phyloP scores from a whole-genome alignment of 53 echinoderm and acorn worm genomes.

The Luidia sarsii region DNA sequence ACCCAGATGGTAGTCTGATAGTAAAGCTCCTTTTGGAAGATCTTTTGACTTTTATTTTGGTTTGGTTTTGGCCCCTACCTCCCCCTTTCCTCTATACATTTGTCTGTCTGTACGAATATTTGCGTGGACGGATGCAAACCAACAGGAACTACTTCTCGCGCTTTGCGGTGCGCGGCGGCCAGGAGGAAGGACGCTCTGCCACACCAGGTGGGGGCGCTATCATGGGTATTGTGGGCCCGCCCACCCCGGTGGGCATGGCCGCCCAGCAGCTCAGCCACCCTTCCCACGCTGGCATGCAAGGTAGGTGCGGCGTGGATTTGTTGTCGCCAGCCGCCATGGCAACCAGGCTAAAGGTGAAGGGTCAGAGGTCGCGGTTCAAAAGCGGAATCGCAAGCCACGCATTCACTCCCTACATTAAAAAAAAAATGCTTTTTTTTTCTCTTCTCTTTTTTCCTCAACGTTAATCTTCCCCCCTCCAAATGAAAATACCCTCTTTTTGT shows the following conservation, averaged over 20 bases:
- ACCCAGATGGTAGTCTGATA: too few relatives aligned
- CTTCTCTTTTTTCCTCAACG: neutral
- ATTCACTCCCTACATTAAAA: too few relatives aligned
- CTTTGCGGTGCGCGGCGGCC: constrained; percentile 62
- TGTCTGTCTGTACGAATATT: too few relatives aligned
- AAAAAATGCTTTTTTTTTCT: neutral
- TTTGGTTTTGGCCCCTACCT: too few relatives aligned
- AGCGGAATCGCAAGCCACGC: neutral
- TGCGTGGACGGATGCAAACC: too few relatives aligned
- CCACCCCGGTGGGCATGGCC: constrained; percentile 97
- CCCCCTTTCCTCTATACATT: too few relatives aligned
- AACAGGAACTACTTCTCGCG: constrained; percentile 89
- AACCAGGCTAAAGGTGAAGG: constrained; percentile 30
- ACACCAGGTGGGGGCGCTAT: constrained; percentile 82
- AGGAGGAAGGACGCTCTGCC: constrained; percentile 56
- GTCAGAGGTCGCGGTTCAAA: neutral
- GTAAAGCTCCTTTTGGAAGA: too few relatives aligned
- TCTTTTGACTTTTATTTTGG: too few relatives aligned
- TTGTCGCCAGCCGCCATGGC: constrained; percentile 57
- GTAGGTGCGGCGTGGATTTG: constrained; percentile 56
- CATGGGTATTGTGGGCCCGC: constrained; percentile 99
- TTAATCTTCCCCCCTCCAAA: neutral
- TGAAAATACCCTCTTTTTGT: too few relatives aligned
- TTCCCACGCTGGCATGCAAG: constrained; percentile 58
- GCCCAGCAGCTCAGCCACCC: constrained; percentile 82